A percentile compares a stretch with the other conserved stretches of the same genome.
phyloP scores from a whole-genome alignment of 2,888 invertebrate species.

The Cryptocephalus moraei region DNA sequence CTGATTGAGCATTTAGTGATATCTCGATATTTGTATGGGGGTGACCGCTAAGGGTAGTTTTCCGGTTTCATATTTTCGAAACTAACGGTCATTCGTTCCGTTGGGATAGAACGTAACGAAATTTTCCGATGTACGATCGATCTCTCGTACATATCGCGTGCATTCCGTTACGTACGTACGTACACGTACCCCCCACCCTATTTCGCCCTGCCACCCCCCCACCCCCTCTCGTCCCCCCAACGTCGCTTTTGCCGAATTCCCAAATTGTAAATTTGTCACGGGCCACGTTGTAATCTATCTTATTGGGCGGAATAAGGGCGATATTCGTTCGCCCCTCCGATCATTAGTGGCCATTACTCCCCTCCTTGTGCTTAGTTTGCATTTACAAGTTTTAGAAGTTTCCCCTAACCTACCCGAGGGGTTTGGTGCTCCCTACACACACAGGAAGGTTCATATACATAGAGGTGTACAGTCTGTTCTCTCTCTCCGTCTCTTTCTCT shows the following conservation, averaged over 20 bases:
- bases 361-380: conserved; percentile 40
- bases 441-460: conserved; percentile 39
- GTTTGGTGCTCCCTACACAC: conserved; percentile 26
- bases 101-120: too few relatives aligned
- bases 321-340: conserved; percentile 34
- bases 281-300: conserved; percentile 33
- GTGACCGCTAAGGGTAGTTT: too few relatives aligned
- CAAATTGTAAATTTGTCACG: conserved; percentile 38
- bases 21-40: too few relatives aligned
- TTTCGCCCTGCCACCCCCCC: too few relatives aligned
- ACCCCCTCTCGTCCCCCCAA: not conserved
- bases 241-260: conserved; percentile 18
- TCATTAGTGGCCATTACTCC: conserved; percentile 38
- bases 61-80: too few relatives aligned
- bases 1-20: too few relatives aligned
- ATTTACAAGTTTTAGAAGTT: conserved; percentile 35
- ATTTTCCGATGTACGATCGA: too few relatives aligned
- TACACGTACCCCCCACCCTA: too few relatives aligned
- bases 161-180: not conserved
- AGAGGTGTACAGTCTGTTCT: conserved; percentile 38
- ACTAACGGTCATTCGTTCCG: too few relatives aligned
- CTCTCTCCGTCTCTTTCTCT: too few relatives aligned
- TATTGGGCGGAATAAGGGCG: conserved; percentile 35
- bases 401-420: conserved; percentile 18
- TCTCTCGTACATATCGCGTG: not conserved